phyloP scores from a whole-genome alignment of 1,140 invertebrate species.

The Monomorium pharaonis region DNA sequence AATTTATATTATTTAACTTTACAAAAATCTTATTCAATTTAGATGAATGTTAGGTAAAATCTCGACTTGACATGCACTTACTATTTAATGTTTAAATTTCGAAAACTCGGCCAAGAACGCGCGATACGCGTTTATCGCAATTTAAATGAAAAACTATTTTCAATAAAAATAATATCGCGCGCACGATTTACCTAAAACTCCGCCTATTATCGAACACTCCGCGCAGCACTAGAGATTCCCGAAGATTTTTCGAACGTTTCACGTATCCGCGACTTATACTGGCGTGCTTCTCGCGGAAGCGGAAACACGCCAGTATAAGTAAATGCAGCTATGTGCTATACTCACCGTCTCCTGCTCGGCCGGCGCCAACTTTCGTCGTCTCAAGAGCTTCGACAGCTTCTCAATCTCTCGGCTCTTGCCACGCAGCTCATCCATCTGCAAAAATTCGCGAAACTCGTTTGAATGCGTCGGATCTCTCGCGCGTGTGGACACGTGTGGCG shows the following conservation, averaged over 20 bases:
- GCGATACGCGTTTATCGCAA: not conserved
- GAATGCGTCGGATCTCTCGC: constrained; percentile 39
- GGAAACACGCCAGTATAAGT: not conserved
- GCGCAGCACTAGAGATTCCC: not conserved
- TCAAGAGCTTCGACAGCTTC: constrained; percentile 70
- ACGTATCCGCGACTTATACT: not conserved
- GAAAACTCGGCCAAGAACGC: not conserved
- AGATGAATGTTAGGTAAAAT: not conserved
- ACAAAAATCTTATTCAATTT: not conserved
- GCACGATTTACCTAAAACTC: not conserved
- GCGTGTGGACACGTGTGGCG: constrained; percentile 39
- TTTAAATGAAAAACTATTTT: not conserved
- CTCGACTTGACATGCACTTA: not conserved
- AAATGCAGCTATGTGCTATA: not conserved
- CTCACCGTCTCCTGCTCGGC: constrained; percentile 40
- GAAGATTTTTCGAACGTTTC: not conserved
- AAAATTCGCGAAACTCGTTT: constrained; percentile 53
- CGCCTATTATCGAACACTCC: not conserved
- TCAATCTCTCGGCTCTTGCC: constrained; percentile 72
- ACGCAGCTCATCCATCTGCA: constrained; percentile 75
- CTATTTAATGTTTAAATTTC: not conserved
- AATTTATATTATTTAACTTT: not conserved
- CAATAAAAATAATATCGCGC: not conserved
- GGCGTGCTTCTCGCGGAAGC: constrained; percentile 7
- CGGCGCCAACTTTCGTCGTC: constrained; percentile 57